phyloP scores from a whole-genome alignment of 2,113 vertebrate species.

The Martes martes region DNA sequence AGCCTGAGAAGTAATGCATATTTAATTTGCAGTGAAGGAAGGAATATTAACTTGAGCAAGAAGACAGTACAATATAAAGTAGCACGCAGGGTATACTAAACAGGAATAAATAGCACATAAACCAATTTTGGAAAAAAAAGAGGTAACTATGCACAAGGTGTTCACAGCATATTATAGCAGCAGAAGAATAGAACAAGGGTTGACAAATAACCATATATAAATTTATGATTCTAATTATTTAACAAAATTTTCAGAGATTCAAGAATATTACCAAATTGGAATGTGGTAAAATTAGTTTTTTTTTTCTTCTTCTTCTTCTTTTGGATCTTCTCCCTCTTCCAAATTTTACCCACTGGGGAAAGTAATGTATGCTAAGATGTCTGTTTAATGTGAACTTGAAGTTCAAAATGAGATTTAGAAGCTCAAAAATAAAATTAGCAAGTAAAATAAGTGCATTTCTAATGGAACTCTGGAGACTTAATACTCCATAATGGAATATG shows the following conservation, averaged over 20 bases:
- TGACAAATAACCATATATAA: background rate
- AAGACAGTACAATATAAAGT: background rate
- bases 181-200: background rate
- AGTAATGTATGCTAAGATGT: constrained; percentile 32
- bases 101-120: background rate
- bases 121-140: background rate
- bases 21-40: background rate
- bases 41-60: background rate
- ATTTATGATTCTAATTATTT: background rate
- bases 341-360: constrained; percentile 15
- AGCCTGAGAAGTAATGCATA: background rate
- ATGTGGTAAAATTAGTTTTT: background rate
- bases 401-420: constrained; percentile 64
- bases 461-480: constrained; percentile 61
- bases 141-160: background rate
- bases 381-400: constrained; percentile 60
- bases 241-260: background rate
- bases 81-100: background rate
- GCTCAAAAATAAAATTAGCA: constrained; percentile 69
- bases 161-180: background rate
- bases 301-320: background rate
- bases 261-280: background rate
- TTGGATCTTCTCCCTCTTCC: constrained; percentile 1
- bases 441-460: constrained; percentile 65
- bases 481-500: constrained; percentile 55